Conservation (phyloP, 2,797 vertebrate species). For the Merluccius polli region DNA sequence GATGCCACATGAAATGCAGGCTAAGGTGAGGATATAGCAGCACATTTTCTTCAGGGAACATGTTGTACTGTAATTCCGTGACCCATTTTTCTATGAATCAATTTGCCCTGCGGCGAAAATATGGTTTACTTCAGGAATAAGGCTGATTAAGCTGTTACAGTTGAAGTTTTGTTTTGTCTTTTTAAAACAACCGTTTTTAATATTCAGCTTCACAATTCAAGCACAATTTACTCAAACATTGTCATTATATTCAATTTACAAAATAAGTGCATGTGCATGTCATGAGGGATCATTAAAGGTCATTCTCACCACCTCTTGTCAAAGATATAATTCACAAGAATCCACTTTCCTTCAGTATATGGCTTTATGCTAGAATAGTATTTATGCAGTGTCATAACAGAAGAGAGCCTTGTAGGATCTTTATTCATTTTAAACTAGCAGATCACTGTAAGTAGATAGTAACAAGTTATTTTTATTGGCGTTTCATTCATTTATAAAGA, state of each 20-base stretch:
- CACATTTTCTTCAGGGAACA: slow-evolving; percentile 25
- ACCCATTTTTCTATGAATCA: slow-evolving; percentile 59
- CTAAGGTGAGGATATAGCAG: slow-evolving; percentile 21
- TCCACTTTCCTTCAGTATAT: not conserved
- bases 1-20: slow-evolving; percentile 44
- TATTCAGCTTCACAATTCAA: not conserved
- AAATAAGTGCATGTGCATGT: not conserved
- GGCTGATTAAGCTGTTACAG: slow-evolving; percentile 37
- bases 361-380: not conserved
- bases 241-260: not conserved
- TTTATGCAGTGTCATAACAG: not conserved
- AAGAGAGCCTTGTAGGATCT: not conserved
- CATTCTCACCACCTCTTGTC: not conserved
- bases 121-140: slow-evolving; percentile 30
- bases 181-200: not conserved
- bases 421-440: not conserved
- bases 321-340: not conserved
- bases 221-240: not conserved
- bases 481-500: not conserved
- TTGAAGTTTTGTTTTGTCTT: slow-evolving; percentile 13
- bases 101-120: slow-evolving; percentile 46
- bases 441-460: not conserved
- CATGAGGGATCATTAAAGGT: not conserved
- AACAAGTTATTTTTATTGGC: not conserved
- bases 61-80: slow-evolving; percentile 46